These are phyloP conservation scores for Dasypus novemcinctus DNA, from an alignment of 2,113 vertebrate genomes.

Conservation along the genomic window DNA sequence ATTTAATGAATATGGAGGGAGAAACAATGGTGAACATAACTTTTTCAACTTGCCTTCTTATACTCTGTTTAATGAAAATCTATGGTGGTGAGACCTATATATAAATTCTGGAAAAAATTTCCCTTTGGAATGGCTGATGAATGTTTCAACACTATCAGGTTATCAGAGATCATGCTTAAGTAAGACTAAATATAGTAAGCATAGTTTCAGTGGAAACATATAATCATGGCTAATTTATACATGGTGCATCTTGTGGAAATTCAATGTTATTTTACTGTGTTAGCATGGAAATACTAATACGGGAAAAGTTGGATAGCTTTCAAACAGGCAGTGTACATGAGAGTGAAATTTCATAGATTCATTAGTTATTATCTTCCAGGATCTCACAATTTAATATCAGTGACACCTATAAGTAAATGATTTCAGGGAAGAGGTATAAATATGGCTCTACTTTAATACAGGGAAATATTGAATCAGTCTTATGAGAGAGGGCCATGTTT, in stretches of 20 bases:
- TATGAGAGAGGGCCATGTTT: neutral
- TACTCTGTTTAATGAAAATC: neutral
- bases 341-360: constrained; percentile 1
- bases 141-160: neutral
- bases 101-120: neutral
- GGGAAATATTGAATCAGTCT: neutral
- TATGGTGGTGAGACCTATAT: neutral
- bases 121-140: neutral
- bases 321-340: neutral
- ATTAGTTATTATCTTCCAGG: neutral
- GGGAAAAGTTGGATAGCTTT: neutral
- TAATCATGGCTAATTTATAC: neutral
- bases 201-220: neutral
- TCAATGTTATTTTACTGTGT: neutral
- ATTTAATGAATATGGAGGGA: neutral
- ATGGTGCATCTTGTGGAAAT: neutral
- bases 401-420: neutral
- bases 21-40: neutral
- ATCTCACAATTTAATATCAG: neutral
- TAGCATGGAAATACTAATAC: neutral
- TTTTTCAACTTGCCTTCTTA: neutral
- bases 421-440: neutral
- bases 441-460: neutral
- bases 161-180: neutral
- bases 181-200: neutral